phyloP scores from a whole-genome alignment of 2,888 invertebrate species.

The Apantesis nais region DNA sequence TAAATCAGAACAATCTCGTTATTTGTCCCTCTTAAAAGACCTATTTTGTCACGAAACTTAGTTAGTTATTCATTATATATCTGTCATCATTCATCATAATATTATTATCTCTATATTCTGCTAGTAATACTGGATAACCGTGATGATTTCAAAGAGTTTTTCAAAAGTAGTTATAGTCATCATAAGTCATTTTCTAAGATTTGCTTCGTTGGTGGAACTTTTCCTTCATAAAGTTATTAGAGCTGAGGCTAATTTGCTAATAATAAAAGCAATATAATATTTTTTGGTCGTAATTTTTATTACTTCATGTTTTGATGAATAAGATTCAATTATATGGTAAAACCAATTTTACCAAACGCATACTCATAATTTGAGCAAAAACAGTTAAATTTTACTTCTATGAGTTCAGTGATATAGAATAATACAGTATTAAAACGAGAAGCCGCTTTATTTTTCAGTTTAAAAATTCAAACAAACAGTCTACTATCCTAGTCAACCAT shows the following conservation, averaged over 20 bases:
- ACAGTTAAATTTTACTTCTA: too few species aligned
- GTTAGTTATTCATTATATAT: background rate
- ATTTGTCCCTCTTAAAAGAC: background rate
- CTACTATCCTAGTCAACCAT: too few species aligned
- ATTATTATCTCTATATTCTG: background rate
- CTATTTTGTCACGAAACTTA: background rate
- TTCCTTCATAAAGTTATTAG: slow-evolving; percentile 25
- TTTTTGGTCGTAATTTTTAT: background rate
- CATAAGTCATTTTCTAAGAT: slow-evolving; percentile 30
- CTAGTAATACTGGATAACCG: background rate
- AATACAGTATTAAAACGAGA: too few species aligned
- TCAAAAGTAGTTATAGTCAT: too few species aligned
- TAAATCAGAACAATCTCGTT: slow-evolving; percentile 5
- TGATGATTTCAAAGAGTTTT: too few species aligned
- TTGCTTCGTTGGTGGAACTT: slow-evolving; percentile 25
- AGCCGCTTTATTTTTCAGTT: too few species aligned
- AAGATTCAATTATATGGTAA: background rate
- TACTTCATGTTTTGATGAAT: background rate
- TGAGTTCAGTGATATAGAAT: too few species aligned
- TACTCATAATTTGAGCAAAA: background rate
- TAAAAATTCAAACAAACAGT: too few species aligned
- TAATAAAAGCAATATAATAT: background rate
- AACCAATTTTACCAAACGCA: background rate
- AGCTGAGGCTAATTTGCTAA: slow-evolving; percentile 21
- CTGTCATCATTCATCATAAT: too few species aligned